A percentile compares a stretch with the other conserved stretches of the same genome.
Evolutionary conservation across 2,888 invertebrate genomes (phyloP).

Genomic region (Dryococelus australis): DNA sequence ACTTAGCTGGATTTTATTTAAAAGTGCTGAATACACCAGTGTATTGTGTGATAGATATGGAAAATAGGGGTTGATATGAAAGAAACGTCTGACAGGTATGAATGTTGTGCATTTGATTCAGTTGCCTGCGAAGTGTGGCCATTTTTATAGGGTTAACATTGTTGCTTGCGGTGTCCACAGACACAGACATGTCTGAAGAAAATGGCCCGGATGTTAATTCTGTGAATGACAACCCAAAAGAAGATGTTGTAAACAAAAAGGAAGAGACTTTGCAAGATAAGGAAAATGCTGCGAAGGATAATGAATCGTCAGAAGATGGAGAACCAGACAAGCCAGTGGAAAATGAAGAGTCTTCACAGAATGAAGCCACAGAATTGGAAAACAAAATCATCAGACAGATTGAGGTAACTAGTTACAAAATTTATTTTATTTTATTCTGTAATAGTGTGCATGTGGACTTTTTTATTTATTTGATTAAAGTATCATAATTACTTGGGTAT

Average conservation of each 20-base stretch:
- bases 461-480: background rate
- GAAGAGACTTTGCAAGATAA: background rate
- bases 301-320: background rate
- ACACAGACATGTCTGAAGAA: background rate
- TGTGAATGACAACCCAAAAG: background rate
- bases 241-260: background rate
- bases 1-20: too few species aligned
- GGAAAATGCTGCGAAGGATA: background rate
- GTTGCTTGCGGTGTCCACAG: background rate
- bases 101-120: too few species aligned
- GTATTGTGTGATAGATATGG: too few species aligned
- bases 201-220: background rate
- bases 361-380: slow-evolving; percentile 21
- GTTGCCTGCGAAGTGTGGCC: too few species aligned
- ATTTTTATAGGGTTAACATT: too few species aligned
- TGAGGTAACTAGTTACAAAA: background rate
- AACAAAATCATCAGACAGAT: slow-evolving; percentile 18
- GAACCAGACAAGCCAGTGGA: background rate
- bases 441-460: background rate
- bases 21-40: too few species aligned
- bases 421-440: background rate
- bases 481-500: too few species aligned
- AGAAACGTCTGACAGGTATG: too few species aligned
- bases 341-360: background rate
- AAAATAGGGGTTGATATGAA: too few species aligned